Conservation (phyloP, 2,888 invertebrate genomes). For the Formica aserva region DNA sequence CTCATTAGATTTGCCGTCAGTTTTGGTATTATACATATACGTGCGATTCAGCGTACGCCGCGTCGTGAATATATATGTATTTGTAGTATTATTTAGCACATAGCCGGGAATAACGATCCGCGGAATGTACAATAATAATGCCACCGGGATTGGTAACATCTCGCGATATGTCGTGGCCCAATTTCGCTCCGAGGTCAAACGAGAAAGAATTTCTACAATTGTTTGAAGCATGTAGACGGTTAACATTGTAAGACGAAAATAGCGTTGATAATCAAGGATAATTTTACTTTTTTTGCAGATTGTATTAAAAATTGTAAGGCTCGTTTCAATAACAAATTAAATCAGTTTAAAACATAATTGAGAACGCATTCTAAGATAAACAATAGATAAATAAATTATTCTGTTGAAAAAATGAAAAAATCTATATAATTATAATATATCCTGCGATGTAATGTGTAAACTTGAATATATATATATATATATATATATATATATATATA, state of each 20-base stretch:
- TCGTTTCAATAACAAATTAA: background rate
- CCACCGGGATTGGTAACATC: constrained; percentile 37
- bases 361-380: background rate
- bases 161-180: constrained; percentile 37
- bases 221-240: constrained; percentile 2
- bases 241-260: background rate
- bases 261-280: background rate
- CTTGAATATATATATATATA: background rate
- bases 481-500: no score
- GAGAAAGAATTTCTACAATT: constrained; percentile 32
- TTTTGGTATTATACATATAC: background rate
- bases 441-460: background rate
- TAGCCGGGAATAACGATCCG: constrained; percentile 45
- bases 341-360: background rate
- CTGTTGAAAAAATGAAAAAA: background rate
- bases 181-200: constrained; percentile 47
- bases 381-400: background rate
- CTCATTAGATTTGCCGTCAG: constrained; percentile 15
- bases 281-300: background rate
- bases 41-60: background rate
- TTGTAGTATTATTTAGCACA: constrained; percentile 24
- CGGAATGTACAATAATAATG: constrained; percentile 52
- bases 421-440: background rate
- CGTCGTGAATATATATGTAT: background rate
- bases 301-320: background rate